Evolutionary conservation across 2,888 invertebrate species (phyloP), one percentile per base, ranked within the genome.

Genomic region (Falcaria lacertinaria): DNA sequence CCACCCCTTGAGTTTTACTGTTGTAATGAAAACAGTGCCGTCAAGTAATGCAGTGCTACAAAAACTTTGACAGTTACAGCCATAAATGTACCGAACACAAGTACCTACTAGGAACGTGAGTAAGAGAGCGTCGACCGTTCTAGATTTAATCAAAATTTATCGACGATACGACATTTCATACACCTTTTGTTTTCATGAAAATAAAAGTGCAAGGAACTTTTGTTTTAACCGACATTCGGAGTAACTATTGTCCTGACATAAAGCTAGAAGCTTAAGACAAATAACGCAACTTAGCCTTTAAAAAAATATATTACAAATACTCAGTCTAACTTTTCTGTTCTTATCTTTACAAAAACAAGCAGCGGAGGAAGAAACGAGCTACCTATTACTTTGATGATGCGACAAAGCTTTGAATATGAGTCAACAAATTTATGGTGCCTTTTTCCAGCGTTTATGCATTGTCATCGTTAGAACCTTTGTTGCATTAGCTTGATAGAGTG

Each of bases 321-420:
- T 64, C 61, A 58, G 52, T 60, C 56, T 48, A 57, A 44, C 45
- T 53, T 52, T 61, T 63, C 60, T 43, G 48, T 45, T 55, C 57
- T 74, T 76, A 75, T 79, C 74, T 71, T 64, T 60, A 48, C 54
- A 66, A 71, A 63, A 66, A 73, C 72, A 68, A 56, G 60, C 56
- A 59, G 60, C 65, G 65, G 56, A 60, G 65, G 71, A 74, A 72
- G 54, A 65, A 80, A 76, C 65, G 69, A 68, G 69, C 60, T 51
- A 57, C 57, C 73, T 71, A 76, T 81, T 81, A 81, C 77, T 79
- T 74, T 76, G 74, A 80, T 74, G 74, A 77, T 56, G 58, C 67
- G 69, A 76, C 74, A 78, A 78, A 69, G 70, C 69, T 73, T 75
- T 72, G 67, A 75, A 77, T 70, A 71, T 65, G 57, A 74, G 57